These are phyloP conservation scores for Leptopilina boulardi DNA, from an alignment of 1,140 invertebrate species.

Conservation along the genomic window DNA sequence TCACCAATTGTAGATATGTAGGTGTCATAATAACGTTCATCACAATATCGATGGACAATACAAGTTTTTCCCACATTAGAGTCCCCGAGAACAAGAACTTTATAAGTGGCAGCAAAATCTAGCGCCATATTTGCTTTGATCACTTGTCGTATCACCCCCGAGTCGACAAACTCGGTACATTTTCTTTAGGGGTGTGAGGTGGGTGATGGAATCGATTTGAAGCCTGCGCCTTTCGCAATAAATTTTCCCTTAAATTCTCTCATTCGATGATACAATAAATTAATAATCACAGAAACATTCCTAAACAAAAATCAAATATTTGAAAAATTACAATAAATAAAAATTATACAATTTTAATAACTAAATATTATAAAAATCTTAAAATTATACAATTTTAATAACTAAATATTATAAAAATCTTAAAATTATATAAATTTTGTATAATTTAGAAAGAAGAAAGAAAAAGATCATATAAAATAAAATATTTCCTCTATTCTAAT, in stretches of 20 bases:
- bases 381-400: neutral
- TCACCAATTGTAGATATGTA: constrained; percentile 95
- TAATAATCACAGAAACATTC: neutral
- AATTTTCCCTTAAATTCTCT: neutral
- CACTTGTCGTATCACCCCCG: constrained; percentile 58
- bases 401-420: no score
- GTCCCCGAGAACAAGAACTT: constrained; percentile 91
- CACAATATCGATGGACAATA: constrained; percentile 92
- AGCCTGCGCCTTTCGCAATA: constrained; percentile 60
- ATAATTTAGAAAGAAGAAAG: no score
- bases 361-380: no score
- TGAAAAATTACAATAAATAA: neutral
- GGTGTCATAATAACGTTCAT: constrained; percentile 92
- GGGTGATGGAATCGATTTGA: constrained; percentile 66
- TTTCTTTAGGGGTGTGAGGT: constrained; percentile 34
- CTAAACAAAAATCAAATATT: neutral
- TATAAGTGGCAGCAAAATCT: constrained; percentile 89
- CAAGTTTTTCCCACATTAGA: constrained; percentile 95
- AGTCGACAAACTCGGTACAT: constrained; percentile 56
- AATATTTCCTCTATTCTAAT: neutral
- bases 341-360: neutral
- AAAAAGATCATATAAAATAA: neutral
- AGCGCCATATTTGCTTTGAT: constrained; percentile 81
- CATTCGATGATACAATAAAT: neutral
- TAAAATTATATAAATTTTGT: neutral